These are phyloP conservation scores for Gymnogyps californianus DNA, from an alignment of 2,113 vertebrate genomes.

Conservation along the genomic window DNA sequence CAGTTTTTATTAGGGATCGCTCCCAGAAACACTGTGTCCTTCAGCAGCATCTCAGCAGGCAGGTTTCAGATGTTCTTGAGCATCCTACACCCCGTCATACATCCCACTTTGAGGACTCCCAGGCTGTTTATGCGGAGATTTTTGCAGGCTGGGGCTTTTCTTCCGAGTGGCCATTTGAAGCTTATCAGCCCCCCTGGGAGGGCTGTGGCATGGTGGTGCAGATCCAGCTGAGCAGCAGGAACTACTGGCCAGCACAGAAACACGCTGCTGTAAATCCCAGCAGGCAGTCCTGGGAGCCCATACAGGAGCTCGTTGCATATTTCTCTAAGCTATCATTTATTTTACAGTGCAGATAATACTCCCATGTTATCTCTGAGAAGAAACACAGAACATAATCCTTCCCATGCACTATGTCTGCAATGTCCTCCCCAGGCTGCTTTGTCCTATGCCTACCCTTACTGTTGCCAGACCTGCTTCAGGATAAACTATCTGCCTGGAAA, in stretches of 20 bases:
- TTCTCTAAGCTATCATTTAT: neutral
- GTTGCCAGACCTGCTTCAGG: neutral
- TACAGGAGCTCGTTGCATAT: neutral
- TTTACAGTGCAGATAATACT: neutral
- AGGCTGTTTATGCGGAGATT: neutral
- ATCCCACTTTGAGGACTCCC: neutral
- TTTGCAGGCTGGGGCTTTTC: neutral
- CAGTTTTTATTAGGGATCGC: neutral
- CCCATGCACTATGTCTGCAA: neutral
- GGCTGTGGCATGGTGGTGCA: accelerated
- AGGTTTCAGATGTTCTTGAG: neutral
- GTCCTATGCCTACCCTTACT: neutral
- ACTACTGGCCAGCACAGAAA: neutral
- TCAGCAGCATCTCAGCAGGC: neutral
- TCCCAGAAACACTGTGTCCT: neutral
- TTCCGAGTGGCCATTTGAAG: neutral
- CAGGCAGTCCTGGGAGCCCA: neutral
- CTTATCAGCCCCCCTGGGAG: accelerated
- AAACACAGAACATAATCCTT: neutral
- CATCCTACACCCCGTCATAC: accelerated
- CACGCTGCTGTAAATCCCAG: neutral
- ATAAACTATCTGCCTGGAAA: neutral
- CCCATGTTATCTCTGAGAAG: neutral
- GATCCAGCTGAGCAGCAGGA: neutral
- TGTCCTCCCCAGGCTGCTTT: neutral